Conservation (phyloP, 2,888 invertebrate species). For the Pammene fasciana region DNA sequence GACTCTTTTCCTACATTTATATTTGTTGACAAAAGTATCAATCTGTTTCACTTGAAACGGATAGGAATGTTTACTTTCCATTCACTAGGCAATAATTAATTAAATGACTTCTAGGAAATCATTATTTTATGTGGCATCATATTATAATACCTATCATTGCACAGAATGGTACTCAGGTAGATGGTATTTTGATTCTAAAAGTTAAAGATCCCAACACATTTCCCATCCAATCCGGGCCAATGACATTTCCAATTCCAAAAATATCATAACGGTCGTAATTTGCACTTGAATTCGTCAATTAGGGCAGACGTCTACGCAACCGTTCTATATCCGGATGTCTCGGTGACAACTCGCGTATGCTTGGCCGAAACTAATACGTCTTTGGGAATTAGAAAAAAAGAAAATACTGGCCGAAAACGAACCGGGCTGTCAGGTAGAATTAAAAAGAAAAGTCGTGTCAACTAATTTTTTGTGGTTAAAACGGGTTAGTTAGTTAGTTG, state of each 20-base stretch:
- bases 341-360: conserved; percentile 47
- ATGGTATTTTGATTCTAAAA: background rate
- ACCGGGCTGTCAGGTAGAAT: conserved; percentile 16
- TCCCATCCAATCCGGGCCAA: conserved; percentile 17
- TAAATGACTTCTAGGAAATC: background rate
- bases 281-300: conserved; percentile 51
- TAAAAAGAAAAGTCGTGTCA: conserved; percentile 10
- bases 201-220: conserved; percentile 5
- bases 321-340: conserved; percentile 57
- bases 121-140: background rate
- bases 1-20: no score
- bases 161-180: background rate
- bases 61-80: no score
- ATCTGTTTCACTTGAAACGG: no score
- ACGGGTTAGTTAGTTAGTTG: conserved; percentile 3
- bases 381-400: conserved; percentile 20
- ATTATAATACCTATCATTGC: no score
- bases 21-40: no score
- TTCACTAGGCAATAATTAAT: background rate
- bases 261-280: conserved; percentile 33
- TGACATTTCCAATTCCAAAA: conserved; percentile 21
- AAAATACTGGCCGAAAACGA: conserved; percentile 25
- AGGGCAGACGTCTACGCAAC: conserved; percentile 52
- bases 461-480: conserved; percentile 22
- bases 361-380: conserved; percentile 40